Conservation (phyloP, 2,888 invertebrate genomes). For the Nomada lathburiana region DNA sequence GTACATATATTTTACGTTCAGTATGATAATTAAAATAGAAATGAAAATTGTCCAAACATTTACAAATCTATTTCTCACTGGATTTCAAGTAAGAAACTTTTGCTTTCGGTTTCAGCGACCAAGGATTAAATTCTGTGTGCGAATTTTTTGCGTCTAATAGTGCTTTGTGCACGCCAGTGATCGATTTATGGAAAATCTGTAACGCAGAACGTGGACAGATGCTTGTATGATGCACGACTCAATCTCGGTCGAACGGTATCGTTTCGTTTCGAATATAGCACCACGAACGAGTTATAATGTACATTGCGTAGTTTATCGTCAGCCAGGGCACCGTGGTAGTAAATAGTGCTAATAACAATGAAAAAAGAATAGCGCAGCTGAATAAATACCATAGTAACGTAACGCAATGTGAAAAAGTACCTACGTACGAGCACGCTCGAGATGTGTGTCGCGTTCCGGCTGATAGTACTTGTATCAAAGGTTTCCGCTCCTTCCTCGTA, state of each 20-base stretch:
- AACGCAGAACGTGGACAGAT: background rate
- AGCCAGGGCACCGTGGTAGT: constrained; percentile 74
- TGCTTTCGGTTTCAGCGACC: background rate
- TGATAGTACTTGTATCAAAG: constrained; percentile 62
- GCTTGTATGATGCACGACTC: constrained; percentile 20
- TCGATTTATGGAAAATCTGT: constrained; percentile 30
- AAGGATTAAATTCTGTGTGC: background rate
- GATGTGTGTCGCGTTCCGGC: constrained; percentile 63
- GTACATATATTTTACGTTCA: constrained; percentile 32
- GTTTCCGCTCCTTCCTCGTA: constrained; percentile 65
- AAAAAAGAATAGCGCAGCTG: constrained; percentile 8
- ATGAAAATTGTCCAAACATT: background rate
- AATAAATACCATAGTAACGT: constrained; percentile 61
- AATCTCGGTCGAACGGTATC: constrained; percentile 39
- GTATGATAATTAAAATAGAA: constrained; percentile 23
- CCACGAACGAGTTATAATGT: constrained; percentile 59
- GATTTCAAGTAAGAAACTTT: background rate
- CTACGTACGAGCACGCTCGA: constrained; percentile 56
- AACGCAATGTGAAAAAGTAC: constrained; percentile 2
- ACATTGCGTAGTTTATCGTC: constrained; percentile 62
- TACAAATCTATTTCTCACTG: background rate
- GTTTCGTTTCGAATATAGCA: constrained; percentile 59
- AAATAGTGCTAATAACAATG: constrained; percentile 68
- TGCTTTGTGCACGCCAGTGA: background rate
- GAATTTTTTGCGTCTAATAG: background rate